A percentile compares a stretch with the other conserved stretches of the same genome.
phyloP scores from a whole-genome alignment of 2,888 invertebrate genomes.

The Hydropsyche betteni region DNA sequence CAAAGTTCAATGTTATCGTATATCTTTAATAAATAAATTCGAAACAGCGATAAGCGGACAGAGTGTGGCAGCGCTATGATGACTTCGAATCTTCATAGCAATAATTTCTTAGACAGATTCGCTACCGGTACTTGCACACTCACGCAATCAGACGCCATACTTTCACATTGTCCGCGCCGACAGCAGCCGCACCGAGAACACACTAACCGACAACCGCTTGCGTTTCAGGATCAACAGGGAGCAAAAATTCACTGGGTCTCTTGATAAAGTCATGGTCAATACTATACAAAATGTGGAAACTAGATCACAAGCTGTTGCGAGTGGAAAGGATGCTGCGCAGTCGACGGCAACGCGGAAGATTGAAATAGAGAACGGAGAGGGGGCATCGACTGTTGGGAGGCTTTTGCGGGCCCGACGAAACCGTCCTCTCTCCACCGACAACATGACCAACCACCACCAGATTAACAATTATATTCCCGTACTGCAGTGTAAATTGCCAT shows the following conservation, averaged over 20 bases:
- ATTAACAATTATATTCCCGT: constrained; percentile 16
- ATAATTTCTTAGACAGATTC: no score
- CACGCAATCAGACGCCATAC: no score
- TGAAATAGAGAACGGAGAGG: constrained; percentile 36
- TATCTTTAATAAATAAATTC: no score
- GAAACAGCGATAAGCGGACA: no score
- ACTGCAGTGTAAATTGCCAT: constrained; percentile 47
- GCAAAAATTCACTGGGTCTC: constrained; percentile 30
- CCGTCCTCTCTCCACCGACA: constrained; percentile 29
- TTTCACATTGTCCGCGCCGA: no score
- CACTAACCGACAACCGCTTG: no score
- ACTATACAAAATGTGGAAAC: constrained; percentile 45
- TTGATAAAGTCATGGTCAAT: constrained; percentile 44
- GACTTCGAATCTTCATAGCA: no score
- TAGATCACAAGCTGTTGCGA: constrained; percentile 36
- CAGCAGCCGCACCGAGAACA: no score
- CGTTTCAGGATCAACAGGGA: constrained; percentile 40
- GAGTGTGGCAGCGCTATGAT: no score
- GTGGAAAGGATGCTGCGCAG: constrained; percentile 39
- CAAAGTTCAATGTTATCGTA: no score
- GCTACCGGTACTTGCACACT: no score
- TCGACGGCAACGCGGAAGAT: constrained; percentile 36
- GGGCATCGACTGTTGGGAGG: constrained; percentile 6
- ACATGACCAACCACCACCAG: constrained; percentile 25
- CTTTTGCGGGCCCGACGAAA: constrained; percentile 19